phyloP scores from a whole-genome alignment of 2,888 invertebrate genomes.

The Erebia epiphron region DNA sequence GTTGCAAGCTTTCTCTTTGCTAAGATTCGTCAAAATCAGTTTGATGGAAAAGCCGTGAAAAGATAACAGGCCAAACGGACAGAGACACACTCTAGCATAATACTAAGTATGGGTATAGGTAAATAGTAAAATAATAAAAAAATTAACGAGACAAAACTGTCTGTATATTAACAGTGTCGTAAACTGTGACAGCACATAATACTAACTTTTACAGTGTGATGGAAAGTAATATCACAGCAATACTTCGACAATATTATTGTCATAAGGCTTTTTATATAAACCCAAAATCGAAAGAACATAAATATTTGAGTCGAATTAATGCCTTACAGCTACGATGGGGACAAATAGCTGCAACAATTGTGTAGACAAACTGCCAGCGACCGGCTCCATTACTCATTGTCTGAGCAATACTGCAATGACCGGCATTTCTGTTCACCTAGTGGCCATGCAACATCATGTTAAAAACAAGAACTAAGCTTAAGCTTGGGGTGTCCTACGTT shows the following conservation, averaged over 20 bases:
- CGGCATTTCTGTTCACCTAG: slow-evolving; percentile 27
- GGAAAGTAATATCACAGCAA: too few species aligned
- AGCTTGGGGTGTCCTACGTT: too few species aligned
- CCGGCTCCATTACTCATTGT: slow-evolving; percentile 39
- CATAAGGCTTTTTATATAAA: background rate
- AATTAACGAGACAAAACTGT: too few species aligned
- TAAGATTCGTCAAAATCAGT: background rate
- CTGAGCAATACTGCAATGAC: slow-evolving; percentile 38
- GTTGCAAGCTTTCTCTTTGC: background rate
- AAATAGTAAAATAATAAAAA: too few species aligned
- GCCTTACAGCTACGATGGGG: slow-evolving; percentile 14
- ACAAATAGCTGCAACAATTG: slow-evolving; percentile 27
- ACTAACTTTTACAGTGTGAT: too few species aligned
- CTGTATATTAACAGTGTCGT: too few species aligned
- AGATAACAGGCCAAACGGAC: too few species aligned
- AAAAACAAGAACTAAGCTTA: too few species aligned
- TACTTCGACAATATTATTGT: background rate
- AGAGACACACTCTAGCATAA: too few species aligned
- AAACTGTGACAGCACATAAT: too few species aligned
- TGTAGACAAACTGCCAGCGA: slow-evolving; percentile 27
- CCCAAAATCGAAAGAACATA: too few species aligned
- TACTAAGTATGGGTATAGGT: too few species aligned
- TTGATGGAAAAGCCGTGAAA: background rate
- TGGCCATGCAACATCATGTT: background rate
- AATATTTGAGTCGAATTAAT: background rate